Evolutionary conservation across 2,797 vertebrate genomes (phyloP).

Genomic region (Enteromius viviparus): DNA sequence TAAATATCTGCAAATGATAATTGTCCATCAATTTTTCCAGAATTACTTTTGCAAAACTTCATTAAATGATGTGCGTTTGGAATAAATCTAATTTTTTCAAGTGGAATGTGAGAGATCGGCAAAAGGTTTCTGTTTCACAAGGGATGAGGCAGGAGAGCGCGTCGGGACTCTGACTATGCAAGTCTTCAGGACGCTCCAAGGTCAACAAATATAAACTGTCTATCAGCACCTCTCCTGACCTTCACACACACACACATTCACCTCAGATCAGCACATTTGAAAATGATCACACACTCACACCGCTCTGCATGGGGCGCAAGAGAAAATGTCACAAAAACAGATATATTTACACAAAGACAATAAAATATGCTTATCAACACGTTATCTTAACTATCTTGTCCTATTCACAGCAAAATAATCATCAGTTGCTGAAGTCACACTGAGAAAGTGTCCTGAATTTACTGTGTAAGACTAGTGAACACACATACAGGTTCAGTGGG

Average conservation of each 20-base stretch:
- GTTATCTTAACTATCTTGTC: not conserved
- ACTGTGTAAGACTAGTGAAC: conserved; percentile 29
- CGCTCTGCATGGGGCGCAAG: not conserved
- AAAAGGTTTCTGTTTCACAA: conserved; percentile 20
- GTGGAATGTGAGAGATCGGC: not conserved
- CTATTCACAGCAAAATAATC: not conserved
- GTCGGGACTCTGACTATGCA: conserved; percentile 64
- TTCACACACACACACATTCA: conserved; percentile 49
- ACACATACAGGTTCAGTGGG: conserved; percentile 67
- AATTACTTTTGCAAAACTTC: not conserved
- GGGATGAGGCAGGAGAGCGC: not conserved
- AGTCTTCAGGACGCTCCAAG: conserved; percentile 71
- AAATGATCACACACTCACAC: conserved; percentile 46
- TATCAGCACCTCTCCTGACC: conserved; percentile 68
- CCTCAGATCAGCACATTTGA: conserved; percentile 49
- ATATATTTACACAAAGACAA: not conserved
- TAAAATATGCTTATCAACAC: not conserved
- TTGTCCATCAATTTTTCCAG: not conserved
- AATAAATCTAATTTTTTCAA: not conserved
- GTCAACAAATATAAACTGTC: conserved; percentile 66
- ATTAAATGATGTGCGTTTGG: not conserved
- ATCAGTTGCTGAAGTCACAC: not conserved
- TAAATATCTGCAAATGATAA: not conserved
- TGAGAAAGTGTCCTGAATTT: conserved; percentile 18
- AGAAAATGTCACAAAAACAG: conserved; percentile 10